A percentile compares a stretch with the other conserved stretches of the same genome.
These are phyloP conservation scores for Orthosia gothica DNA, from an alignment of 2,888 invertebrate species.

Conservation along the genomic window DNA sequence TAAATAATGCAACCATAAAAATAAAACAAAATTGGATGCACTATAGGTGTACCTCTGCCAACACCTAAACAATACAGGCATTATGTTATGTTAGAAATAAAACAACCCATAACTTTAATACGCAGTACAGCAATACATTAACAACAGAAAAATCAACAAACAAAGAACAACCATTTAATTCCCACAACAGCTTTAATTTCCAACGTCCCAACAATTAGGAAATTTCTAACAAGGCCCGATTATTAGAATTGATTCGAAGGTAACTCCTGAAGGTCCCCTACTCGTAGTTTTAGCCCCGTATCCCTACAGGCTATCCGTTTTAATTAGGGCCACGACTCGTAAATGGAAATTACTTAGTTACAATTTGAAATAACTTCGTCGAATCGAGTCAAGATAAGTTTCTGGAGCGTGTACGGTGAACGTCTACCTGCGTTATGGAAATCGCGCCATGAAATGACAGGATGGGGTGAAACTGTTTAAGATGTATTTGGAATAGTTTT, in stretches of 20 bases:
- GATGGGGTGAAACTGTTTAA: conserved; percentile 28
- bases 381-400: conserved; percentile 59
- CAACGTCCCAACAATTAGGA: conserved; percentile 45
- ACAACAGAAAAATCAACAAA: conserved; percentile 25
- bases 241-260: conserved; percentile 65
- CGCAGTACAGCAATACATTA: neutral
- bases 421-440: conserved; percentile 51
- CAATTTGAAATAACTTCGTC: conserved; percentile 57
- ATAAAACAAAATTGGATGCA: neutral
- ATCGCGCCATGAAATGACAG: conserved; percentile 26
- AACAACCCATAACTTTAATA: neutral
- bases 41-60: too few relatives aligned
- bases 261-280: conserved; percentile 40
- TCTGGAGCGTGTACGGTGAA: conserved; percentile 5
- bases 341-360: conserved; percentile 60
- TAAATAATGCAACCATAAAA: neutral
- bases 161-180: conserved; percentile 36
- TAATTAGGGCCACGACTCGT: conserved; percentile 62
- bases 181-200: conserved; percentile 35
- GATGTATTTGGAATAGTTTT: conserved; percentile 25
- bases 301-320: conserved; percentile 61
- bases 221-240: conserved; percentile 60
- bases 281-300: conserved; percentile 49
- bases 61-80: too few relatives aligned
- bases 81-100: neutral